Evolutionary conservation across 2,888 invertebrate genomes (phyloP).

Genomic region (Phengaris alcon): DNA sequence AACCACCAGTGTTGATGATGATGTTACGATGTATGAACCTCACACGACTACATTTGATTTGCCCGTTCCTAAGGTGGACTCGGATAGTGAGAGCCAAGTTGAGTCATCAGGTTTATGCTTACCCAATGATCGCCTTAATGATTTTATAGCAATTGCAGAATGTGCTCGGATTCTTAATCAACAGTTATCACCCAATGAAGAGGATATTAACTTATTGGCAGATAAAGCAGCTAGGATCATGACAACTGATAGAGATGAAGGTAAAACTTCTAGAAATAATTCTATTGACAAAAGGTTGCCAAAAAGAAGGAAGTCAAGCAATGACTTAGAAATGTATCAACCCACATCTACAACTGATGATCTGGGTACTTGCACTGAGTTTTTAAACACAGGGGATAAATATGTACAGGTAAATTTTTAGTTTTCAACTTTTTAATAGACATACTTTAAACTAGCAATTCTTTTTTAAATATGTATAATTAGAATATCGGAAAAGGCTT

Average conservation of each 20-base stretch:
- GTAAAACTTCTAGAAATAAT: conserved; percentile 47
- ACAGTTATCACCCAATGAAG: conserved; percentile 57
- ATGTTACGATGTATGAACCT: conserved; percentile 73
- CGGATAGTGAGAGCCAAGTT: conserved; percentile 65
- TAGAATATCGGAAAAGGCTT: too few species aligned
- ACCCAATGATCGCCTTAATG: conserved; percentile 69
- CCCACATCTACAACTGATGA: conserved; percentile 72
- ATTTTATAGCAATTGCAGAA: conserved; percentile 68
- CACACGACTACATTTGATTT: conserved; percentile 70
- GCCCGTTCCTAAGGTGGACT: conserved; percentile 62
- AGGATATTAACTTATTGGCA: conserved; percentile 65
- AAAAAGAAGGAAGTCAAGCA: conserved; percentile 65
- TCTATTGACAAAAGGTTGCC: conserved; percentile 56
- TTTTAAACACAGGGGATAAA: conserved; percentile 60
- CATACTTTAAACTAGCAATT: too few species aligned
- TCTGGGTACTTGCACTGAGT: conserved; percentile 60
- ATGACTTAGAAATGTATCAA: conserved; percentile 71
- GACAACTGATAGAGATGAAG: conserved; percentile 63
- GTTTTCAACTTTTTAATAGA: neutral
- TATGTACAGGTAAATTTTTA: conserved; percentile 62
- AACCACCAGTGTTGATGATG: conserved; percentile 55
- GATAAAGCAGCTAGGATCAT: conserved; percentile 71
- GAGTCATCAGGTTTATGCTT: conserved; percentile 69
- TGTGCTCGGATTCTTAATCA: conserved; percentile 57
- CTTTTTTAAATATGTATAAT: too few species aligned